phyloP scores from a whole-genome alignment of 1,140 invertebrate species.

The Cydia splendana region DNA sequence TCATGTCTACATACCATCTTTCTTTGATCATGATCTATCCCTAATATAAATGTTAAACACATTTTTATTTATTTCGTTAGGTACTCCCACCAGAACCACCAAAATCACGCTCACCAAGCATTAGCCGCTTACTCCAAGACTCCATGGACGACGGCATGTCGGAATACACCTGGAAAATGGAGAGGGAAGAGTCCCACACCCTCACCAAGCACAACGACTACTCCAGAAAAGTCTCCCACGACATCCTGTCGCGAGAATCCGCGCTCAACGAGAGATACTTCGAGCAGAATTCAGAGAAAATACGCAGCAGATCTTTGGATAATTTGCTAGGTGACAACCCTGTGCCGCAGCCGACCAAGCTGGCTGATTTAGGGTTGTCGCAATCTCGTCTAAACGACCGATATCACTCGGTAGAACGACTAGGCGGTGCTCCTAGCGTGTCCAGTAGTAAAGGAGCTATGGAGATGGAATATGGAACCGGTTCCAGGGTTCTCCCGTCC shows the following conservation, averaged over 20 bases:
- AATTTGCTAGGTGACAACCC: conserved; percentile 85
- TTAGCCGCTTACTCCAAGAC: conserved; percentile 75
- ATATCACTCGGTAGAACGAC: conserved; percentile 91
- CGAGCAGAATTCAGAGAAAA: conserved; percentile 86
- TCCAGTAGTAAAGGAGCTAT: conserved; percentile 64
- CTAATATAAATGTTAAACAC: no score
- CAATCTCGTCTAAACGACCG: conserved; percentile 92
- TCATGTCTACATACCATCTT: no score
- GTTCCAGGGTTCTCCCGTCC: conserved; percentile 83
- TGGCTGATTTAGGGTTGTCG: conserved; percentile 88
- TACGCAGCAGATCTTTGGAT: conserved; percentile 89
- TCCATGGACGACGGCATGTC: conserved; percentile 67
- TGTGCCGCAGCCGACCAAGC: conserved; percentile 77
- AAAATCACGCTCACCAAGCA: conserved; percentile 70
- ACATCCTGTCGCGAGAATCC: conserved; percentile 89
- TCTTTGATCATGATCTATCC: no score
- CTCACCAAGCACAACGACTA: conserved; percentile 63
- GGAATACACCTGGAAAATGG: conserved; percentile 75
- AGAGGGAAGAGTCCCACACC: conserved; percentile 58
- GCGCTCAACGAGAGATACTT: conserved; percentile 94
- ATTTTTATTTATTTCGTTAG: no score
- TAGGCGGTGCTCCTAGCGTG: conserved; percentile 78
- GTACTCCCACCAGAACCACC: conserved; percentile 81
- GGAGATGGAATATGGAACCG: conserved; percentile 69
- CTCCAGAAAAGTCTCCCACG: conserved; percentile 86